phyloP scores from a whole-genome alignment of 1,140 invertebrate genomes.

The Bombus turneri region DNA sequence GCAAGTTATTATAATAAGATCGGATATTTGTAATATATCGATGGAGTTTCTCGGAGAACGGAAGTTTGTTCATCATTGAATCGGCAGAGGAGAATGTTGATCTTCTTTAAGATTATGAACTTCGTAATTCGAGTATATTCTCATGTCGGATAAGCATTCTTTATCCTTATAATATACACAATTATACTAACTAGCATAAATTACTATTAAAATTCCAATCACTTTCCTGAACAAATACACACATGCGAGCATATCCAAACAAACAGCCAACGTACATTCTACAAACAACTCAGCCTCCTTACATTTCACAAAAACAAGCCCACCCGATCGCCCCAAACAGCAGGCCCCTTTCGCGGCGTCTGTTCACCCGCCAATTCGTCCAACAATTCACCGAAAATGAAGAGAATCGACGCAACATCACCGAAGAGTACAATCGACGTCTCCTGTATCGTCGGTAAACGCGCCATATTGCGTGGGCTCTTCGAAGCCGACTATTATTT shows the following conservation, averaged over 20 bases:
- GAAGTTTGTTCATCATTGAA: too few relatives aligned
- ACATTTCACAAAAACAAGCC: background rate
- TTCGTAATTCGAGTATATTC: too few relatives aligned
- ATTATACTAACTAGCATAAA: background rate
- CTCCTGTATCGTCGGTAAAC: background rate
- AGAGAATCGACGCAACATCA: background rate
- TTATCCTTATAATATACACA: background rate
- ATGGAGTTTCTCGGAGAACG: too few relatives aligned
- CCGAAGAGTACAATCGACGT: background rate
- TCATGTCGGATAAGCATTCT: background rate
- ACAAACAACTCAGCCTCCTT: background rate
- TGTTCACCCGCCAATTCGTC: slow-evolving; percentile 5
- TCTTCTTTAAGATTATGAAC: too few relatives aligned
- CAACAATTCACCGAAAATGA: slow-evolving; percentile 31
- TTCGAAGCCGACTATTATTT: slow-evolving; percentile 41
- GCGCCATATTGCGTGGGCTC: slow-evolving; percentile 38
- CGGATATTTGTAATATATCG: too few relatives aligned
- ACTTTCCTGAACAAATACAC: background rate
- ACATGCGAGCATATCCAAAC: background rate
- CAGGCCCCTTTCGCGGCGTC: background rate
- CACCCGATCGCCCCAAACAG: background rate
- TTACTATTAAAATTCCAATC: background rate
- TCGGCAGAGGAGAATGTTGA: too few relatives aligned
- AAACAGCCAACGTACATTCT: background rate
- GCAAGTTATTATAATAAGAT: too few relatives aligned